Evolutionary conservation across 2,113 vertebrate genomes (phyloP).

Genomic region (Uropsilus gracilis): DNA sequence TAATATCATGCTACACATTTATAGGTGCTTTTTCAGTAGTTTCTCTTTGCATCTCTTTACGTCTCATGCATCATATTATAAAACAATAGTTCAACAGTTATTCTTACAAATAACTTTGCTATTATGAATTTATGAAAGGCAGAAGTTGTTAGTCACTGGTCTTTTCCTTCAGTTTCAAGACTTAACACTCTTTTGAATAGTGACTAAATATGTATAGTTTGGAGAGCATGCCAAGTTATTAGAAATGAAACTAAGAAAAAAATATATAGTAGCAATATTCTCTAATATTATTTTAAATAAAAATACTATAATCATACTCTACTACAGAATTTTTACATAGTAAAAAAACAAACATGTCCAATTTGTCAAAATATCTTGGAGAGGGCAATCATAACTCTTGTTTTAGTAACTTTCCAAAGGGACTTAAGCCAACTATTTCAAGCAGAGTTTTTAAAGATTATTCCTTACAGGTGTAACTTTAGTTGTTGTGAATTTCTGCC

Average conservation of each 20-base stretch:
- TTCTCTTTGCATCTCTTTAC: neutral
- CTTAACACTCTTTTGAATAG: neutral
- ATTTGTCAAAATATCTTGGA: neutral
- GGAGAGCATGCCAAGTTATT: neutral
- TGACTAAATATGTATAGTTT: neutral
- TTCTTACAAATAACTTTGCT: neutral
- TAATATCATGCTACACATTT: neutral
- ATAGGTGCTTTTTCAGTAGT: neutral
- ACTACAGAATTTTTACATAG: neutral
- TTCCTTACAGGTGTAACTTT: slow-evolving; percentile 3
- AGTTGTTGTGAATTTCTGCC: neutral
- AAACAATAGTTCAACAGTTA: neutral
- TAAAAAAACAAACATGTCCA: neutral
- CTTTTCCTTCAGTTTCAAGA: neutral
- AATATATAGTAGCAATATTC: neutral
- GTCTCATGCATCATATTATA: neutral
- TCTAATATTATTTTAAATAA: neutral
- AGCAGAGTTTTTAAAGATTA: neutral
- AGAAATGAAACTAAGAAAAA: slow-evolving; percentile 43
- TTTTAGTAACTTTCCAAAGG: slow-evolving; percentile 10
- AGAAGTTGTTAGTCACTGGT: neutral
- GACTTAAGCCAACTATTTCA: neutral
- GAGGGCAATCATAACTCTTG: neutral
- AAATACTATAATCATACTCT: neutral
- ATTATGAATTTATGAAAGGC: neutral